Evolutionary conservation across 2,113 vertebrate species (phyloP), one percentile per base, ranked within the genome.

Genomic region (Stigmatopora nigra): DNA sequence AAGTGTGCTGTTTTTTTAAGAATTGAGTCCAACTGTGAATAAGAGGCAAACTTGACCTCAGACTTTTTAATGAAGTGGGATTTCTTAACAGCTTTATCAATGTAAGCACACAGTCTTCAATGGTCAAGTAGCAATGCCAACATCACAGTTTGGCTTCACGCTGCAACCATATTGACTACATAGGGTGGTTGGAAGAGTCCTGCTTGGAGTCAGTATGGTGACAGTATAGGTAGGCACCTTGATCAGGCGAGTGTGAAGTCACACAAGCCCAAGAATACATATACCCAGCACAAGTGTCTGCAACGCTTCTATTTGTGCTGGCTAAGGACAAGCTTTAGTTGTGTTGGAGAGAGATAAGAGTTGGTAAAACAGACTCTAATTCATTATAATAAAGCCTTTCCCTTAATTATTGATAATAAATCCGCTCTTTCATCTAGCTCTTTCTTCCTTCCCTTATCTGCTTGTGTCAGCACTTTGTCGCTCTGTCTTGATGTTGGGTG

Each of bases 401-500:
- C 80, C 84, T 89, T 88, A 88, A 88, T 90, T 89, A 88, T 88
- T 89, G 78, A 89, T 88, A 87, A 88, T 87, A 78, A 87, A 87
- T 88, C 83, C 82, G 72, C 74, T 84, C 82, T 89, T 87, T 88
- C 84, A 87, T 89, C 86, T 86, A 78, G 72, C 79, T 70, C 76
- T 82, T 82, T 85, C 85, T 84, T 84, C 80, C 69, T 73, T 19
- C 70, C 68, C 80, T 87, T 86, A 87, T 86, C 85, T 84, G 75
- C 70, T 76, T 31, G 78, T 83, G 82, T 86, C 86, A 85, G 85
- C 87, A 85, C 86, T 83, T 86, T 86, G 82, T 78, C 80, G 83
- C 75, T 62, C 65, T 76, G 74, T 67, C 75, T 73, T 69, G 78
- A 76, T 73, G 76, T 77, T 84, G 85, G 87, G 84, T 88, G 85